Percentiles rank a stretch among this genome's conserved stretches.
These are phyloP conservation scores for Parazoanthus darwini DNA, from an alignment of 92 coral and sea anemone genomes.

Conservation along the genomic window DNA sequence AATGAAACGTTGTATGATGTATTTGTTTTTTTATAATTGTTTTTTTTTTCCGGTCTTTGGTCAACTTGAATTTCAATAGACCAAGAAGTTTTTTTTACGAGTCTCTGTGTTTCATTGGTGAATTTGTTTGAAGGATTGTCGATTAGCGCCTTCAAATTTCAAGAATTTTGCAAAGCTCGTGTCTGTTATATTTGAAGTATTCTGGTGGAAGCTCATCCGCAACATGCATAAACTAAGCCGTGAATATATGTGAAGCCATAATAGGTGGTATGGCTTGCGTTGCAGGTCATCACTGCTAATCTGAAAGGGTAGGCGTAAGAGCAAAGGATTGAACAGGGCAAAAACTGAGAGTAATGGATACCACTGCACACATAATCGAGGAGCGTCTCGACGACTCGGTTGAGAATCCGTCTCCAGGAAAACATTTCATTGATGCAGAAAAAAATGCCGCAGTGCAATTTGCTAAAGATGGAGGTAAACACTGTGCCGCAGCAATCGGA, in stretches of 20 bases:
- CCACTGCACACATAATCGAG: not conserved
- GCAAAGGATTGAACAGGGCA: not conserved
- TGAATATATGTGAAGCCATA: not conserved
- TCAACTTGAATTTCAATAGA: no score
- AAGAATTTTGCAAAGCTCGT: no score
- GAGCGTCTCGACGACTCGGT: conserved; percentile 18
- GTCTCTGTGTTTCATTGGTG: no score
- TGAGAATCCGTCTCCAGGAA: not conserved
- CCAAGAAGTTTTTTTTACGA: no score
- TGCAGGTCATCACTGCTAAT: not conserved
- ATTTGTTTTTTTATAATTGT: no score
- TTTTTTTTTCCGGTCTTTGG: no score
- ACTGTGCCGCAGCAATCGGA: not conserved
- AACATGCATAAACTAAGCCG: no score
- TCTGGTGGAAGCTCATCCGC: no score
- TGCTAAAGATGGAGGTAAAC: not conserved
- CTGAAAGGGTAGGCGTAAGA: conserved; percentile 4
- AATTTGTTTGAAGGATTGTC: no score
- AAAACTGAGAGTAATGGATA: not conserved
- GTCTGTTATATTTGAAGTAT: no score
- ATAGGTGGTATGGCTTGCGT: not conserved
- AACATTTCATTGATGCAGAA: not conserved
- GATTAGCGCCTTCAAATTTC: no score
- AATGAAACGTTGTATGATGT: no score
- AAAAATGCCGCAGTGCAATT: not conserved